Evolutionary conservation across 2,888 invertebrate genomes (phyloP), one percentile per base, ranked within the genome.

Genomic region (Gryllus longicercus): DNA sequence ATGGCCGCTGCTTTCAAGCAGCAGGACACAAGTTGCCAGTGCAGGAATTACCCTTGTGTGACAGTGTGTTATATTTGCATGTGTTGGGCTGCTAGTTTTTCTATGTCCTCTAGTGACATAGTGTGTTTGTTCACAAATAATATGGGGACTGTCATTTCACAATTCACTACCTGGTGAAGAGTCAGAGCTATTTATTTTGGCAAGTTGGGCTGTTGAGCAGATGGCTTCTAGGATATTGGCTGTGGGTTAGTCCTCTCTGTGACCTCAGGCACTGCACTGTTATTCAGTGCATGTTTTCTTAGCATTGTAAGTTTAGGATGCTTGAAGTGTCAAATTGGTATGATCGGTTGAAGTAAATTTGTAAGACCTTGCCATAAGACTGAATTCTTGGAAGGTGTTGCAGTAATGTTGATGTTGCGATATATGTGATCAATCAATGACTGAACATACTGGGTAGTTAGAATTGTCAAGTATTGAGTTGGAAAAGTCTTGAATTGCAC

Each of bases 141-240:
- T 63, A n/a, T 63, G 63, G n/a, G 63, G 63, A 63, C n/a, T 63
- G n/a, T 63, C n/a, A 63, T 18, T 14, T 63, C 63, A 63, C 16
- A 63, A 63, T 63, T 63, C n/a, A 63, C 63, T 63, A 63, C 63
- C 63, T 63, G 63, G 63, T 63, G n/a, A 8, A 18, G n/a, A 63
- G 63, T 63, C 63, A 63, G 63, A 63, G n/a, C 63, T 18, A 63
- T 63, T 63, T 18, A 63, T n/a, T 63, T 63, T 63, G 63, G 16
- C 63, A 63, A 18, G 63, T 63, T 63, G n/a, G 16, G 16, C 14
- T 63, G 16, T 63, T 63, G 63, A 63, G n/a, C n/a, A 18, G 63
- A 63, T 63, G 63, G 63, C 63, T 63, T 63, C n/a, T 63, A 63
- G 63, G n/a, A 63, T 63, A n/a, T n/a, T 63, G 63, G 63, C 63